Base-by-base conservation (phyloP, 2,888 invertebrate genomes). In the Onchidella celtica region DNA sequence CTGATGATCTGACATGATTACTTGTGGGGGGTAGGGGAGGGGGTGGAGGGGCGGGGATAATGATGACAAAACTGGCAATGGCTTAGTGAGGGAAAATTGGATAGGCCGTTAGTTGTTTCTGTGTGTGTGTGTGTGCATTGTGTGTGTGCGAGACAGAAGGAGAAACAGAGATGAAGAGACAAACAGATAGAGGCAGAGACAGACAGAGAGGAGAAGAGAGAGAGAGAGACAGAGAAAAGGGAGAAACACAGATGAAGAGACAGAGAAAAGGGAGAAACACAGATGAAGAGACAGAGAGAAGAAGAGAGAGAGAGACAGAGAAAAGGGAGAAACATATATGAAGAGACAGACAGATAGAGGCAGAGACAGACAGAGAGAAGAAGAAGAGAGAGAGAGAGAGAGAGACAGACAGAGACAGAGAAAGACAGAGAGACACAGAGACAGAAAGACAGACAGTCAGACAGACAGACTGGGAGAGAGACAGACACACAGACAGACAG, bases 401-500 rank as follows among this genome's bases (percentile, higher is more conserved):
- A 47, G 9, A 47, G 9, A 47, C 47, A 47, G 24, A 14, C 63
- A 63, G 24, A 63, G n/a, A 47, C 47, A 47, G 9, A 47, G 9
- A 47, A 6, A 47, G 9, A 47, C 47, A 47, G 9, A 47, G 9
- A 47, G 9, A 47, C 47, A 47, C 24, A 14, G 27, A 63, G 24
- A 63, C 63, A 63, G 24, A 63, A n/a, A 63, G 24, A 63, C 63
- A 63, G 24, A 63, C 63, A 63, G 24, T 27, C 63, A 63, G 24
- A 63, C 63, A 63, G 24, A 63, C 63, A 63, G 24, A 63, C 63
- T 27, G 24, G 27, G 27, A 63, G 24, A 63, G 27, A 63, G 24
- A 63, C 63, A 63, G 24, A 63, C 63, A 63, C 24, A 63, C 63
- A 63, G 24, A 63, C 63, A 63, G 24, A 63, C 63, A 63, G 24